Conservation (phyloP, 2,888 invertebrate genomes). For the Dicranocentrus wangi region DNA sequence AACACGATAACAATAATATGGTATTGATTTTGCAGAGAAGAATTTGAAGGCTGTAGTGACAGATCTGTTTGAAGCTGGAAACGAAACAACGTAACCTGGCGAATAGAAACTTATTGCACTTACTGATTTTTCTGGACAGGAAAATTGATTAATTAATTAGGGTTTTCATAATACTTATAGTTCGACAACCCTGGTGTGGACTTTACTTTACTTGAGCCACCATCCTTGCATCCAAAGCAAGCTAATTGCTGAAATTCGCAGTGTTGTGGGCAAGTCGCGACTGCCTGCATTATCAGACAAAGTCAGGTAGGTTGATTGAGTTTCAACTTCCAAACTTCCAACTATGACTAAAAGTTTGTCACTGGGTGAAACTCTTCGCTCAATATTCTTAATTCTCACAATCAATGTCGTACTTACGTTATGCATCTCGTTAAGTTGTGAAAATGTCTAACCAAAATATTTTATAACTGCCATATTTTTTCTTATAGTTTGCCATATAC, state of each 20-base stretch:
- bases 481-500: conserved; percentile 20
- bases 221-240: conserved; percentile 54
- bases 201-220: conserved; percentile 43
- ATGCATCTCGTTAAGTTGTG: too few relatives aligned
- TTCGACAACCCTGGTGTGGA: conserved; percentile 51
- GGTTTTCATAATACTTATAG: too few relatives aligned
- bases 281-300: conserved; percentile 51
- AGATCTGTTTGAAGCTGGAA: conserved; percentile 67
- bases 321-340: too few relatives aligned
- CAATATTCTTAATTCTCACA: too few relatives aligned
- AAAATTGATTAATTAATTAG: neutral
- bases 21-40: conserved; percentile 34
- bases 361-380: too few relatives aligned
- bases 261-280: conserved; percentile 46
- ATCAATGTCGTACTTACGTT: too few relatives aligned
- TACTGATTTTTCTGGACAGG: neutral
- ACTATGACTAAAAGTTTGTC: too few relatives aligned
- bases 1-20: too few relatives aligned
- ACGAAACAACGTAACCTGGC: conserved; percentile 35
- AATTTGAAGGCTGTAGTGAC: conserved; percentile 43
- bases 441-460: too few relatives aligned
- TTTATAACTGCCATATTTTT: conserved; percentile 8
- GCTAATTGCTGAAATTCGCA: conserved; percentile 58
- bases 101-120: neutral
- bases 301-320: too few relatives aligned